Evolutionary conservation across 2,113 vertebrate genomes (phyloP), one percentile per base, ranked within the genome.

Genomic region (Glaucomys volans): DNA sequence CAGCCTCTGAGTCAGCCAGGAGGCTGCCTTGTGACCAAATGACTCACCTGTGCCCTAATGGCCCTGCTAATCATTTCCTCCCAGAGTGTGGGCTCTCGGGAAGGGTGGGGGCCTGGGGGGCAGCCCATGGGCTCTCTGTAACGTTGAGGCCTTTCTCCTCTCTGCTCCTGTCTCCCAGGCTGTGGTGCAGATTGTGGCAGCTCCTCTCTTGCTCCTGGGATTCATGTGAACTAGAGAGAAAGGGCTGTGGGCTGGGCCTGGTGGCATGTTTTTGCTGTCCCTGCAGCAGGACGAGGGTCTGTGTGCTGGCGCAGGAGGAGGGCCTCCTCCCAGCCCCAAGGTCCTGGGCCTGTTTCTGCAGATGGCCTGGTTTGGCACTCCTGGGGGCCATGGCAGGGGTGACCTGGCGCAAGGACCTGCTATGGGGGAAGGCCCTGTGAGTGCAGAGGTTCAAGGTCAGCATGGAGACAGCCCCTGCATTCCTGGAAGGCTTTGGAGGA

Each of bases 31-130:
- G 79, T 89, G 93, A 83, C 71, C 75, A 4, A 18, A 88, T 94
- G 97, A 97, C 93, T 97, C 97, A 97, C 93, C 96, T 97, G 94
- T 50, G 74, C 93, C 37, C 86, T 93, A 22, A 76, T 32, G 59
- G 69, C 82, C 47, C 71, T 16, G 90, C 82, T 90, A 83, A 83
- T 66, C 64, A 75, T 90, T 94, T 94, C 92, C 92, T 91, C 57
- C 62, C 10, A 24, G 64, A 82, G 75, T 22, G 20, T 0, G 54
- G 82, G 86, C 82, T 26, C 11, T 8, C 12, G 40, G 91, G 71
- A 90, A 81, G 76, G 40, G 57, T 8, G 30, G 69, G 83, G 47
- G 71, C 74, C 32, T 40, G 32, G 12, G 87, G 35, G 40, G 52
- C 4, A 0, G 79, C 18, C 80, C 24, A 0, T 40, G 42, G 37